Base-by-base conservation (phyloP, 2,113 vertebrate genomes). In the Sterrhoptilus dennistouni region DNA sequence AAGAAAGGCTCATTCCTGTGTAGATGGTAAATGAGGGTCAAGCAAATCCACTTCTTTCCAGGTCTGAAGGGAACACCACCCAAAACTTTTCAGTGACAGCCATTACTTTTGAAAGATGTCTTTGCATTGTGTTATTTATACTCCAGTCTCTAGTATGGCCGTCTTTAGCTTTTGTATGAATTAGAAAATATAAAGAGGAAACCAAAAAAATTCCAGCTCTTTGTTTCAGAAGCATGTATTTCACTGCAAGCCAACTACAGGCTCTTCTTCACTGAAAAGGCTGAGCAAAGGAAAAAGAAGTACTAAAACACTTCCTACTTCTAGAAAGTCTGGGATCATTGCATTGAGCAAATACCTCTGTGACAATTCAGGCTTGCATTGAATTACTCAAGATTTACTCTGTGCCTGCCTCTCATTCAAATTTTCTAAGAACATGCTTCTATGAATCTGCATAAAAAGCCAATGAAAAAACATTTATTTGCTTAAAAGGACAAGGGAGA, bases 1-100 rank as follows among this genome's bases (percentile, higher is more conserved):
- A 72, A 81, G 79, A 88, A 95, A 94, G 89, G 54, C n/a, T 87
- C 91, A 64, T 90, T 96, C 92, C 80, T 91, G 77, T 35, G 64
- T 59, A 84, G 59, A 60, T 11, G 25, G 82, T 65, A 94, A 96
- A 91, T 82, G 89, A 96, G 33, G 84, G 77, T 49, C 63, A 97
- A 86, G 75, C 42, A 76, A 94, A 70, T 66, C 63, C n/a, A 79
- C 74, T 63, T 40, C 83, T 54, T 94, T 92, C 40, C 72, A 79
- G 64, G 83, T 91, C 82, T 71, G 66, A 88, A 96, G 92, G 86
- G 44, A 93, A 84, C 53, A 90, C 56, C 57, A 70, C 44, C 18
- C 65, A 81, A 59, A 83, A 45, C 50, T 93, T 96, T 93, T 85
- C 85, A 97, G 50, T 91, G 76, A 95, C 82, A 92, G 45, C 47